phyloP scores from a whole-genome alignment of 2,797 vertebrate species.

The Pangasius sanitwongsei region DNA sequence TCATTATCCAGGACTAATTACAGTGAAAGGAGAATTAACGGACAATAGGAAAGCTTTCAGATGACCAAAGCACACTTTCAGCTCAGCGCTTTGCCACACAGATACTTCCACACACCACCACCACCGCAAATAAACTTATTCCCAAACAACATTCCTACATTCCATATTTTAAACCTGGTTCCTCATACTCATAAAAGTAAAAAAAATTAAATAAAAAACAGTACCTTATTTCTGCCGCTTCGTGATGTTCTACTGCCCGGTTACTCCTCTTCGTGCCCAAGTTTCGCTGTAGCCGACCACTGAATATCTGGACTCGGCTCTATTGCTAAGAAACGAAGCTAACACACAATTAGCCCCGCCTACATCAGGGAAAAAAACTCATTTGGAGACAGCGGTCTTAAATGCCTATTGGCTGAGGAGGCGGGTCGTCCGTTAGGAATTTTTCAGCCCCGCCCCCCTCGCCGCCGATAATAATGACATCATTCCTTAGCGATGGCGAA shows the following conservation, averaged over 20 bases:
- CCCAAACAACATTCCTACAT: constrained; percentile 12
- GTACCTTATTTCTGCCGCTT: constrained; percentile 49
- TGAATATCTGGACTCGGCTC: constrained; percentile 17
- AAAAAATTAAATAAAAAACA: background rate
- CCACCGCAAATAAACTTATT: constrained; percentile 41
- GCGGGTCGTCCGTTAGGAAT: constrained; percentile 54
- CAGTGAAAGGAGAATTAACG: background rate
- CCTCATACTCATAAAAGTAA: background rate
- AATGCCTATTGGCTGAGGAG: constrained; percentile 54
- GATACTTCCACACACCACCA: constrained; percentile 51
- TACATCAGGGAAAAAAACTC: constrained; percentile 51
- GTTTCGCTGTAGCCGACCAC: constrained; percentile 54
- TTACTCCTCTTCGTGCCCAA: constrained; percentile 56
- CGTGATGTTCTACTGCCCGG: background rate
- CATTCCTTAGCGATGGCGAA: constrained; percentile 62
- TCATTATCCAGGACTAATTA: background rate
- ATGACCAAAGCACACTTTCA: constrained; percentile 32
- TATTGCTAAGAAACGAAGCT: constrained; percentile 67
- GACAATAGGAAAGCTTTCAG: background rate
- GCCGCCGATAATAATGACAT: constrained; percentile 75
- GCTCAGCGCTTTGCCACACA: constrained; percentile 67
- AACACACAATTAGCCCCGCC: constrained; percentile 67
- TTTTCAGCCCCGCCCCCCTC: constrained; percentile 62
- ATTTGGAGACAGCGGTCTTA: constrained; percentile 31
- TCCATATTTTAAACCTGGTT: background rate